These are phyloP conservation scores for Coptodon bakossiorum DNA, from an alignment of 2,113 vertebrate genomes.

Conservation along the genomic window DNA sequence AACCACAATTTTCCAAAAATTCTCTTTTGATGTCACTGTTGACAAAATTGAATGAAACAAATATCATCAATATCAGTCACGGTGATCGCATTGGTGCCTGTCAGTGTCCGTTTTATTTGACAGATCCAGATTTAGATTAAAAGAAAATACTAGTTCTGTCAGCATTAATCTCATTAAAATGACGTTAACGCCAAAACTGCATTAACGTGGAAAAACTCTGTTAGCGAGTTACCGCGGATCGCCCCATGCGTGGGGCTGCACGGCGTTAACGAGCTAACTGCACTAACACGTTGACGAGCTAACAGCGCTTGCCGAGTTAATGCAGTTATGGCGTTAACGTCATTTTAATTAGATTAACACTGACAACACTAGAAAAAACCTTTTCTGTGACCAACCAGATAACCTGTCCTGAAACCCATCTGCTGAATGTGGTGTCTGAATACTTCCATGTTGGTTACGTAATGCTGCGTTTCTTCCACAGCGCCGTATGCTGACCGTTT, in stretches of 20 bases:
- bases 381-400: background rate
- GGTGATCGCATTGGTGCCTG: background rate
- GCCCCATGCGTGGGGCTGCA: background rate
- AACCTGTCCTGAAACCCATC: background rate
- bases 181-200: background rate
- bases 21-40: background rate
- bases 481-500: slow-evolving; percentile 35
- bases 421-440: background rate
- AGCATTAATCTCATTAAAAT: background rate
- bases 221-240: background rate
- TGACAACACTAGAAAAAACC: background rate
- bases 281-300: background rate
- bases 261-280: background rate
- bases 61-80: background rate
- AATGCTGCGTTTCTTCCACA: slow-evolving; percentile 7
- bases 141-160: background rate
- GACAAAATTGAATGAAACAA: background rate
- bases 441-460: background rate
- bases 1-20: background rate
- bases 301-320: background rate
- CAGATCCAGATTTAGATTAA: background rate
- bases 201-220: background rate
- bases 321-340: background rate
- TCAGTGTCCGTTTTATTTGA: background rate
- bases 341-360: background rate